Base-by-base conservation (phyloP, 1,140 invertebrate species). In the Sycobia sp. region DNA sequence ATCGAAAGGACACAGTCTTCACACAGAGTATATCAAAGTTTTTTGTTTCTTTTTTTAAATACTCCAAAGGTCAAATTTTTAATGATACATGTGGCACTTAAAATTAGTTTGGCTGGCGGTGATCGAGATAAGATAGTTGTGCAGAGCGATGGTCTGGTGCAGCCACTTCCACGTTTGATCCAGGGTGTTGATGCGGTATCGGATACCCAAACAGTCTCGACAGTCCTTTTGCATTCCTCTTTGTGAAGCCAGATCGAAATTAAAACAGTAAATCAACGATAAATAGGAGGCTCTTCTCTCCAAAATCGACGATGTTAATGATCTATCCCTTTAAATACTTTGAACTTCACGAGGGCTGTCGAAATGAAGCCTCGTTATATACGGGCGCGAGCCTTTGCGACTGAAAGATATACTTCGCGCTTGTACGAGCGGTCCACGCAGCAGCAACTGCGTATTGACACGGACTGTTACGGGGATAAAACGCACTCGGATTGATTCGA, bases 81-180 rank as follows among this genome's bases (percentile, higher is more conserved):
- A 77, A 69, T 73, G 73, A 66, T 63, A 67, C 47, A 54, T 70
- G 71, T 69, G 74, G 71, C 50, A 58, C 47, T 62, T 68, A 62
- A 77, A 75, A 80, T 88, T 86, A 82, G 87, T 88, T 80, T 91
- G 86, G 72, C 87, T 87, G 63, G 89, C 85, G 58, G 89, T 89
- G 69, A 92, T 86, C 64, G 88, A 87, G 75, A 93, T 90, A 68
- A 95, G 84, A 72, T 92, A 92, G 70, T 92, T 90, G 86, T 95
- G 92, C 55, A 94, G 84, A 68, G 89, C 88, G 68, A 91, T 89
- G 47, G 92, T 94, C 78, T 93, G 91, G 79, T 95, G 92, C 75
- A 95, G 81, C 92, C 92, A 94, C 92, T 94, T 94, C 88, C 90
- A 94, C 71, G 91, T 94, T 79, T 93, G 91, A 80, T 94, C 91